Evolutionary conservation across 1,140 invertebrate genomes (phyloP), one percentile per base, ranked within the genome.

Genomic region (Nylanderia fulva): DNA sequence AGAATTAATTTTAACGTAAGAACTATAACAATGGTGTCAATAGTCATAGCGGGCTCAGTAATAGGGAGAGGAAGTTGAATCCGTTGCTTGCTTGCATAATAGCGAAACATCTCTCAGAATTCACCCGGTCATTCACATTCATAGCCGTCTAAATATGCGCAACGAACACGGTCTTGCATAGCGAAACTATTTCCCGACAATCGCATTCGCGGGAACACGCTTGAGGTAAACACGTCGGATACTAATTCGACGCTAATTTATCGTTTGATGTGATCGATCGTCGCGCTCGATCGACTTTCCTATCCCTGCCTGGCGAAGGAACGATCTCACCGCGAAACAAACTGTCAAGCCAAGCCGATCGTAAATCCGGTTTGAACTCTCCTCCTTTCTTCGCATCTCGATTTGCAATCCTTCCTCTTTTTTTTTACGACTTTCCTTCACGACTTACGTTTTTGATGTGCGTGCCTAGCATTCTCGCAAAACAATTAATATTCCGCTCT

Each of bases 191-290:
- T 58, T 33, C 64, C 52, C 52, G 66, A 60, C 77, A 72, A 64
- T 72, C 36, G 21, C 77, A 72, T 42, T 82, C 66, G 13, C 36
- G 7, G n/a, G 52, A 68, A 45, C n/a, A 71, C 11, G 48, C 13
- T 13, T n/a, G 36, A 58, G 29, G 54, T 60, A 56, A 85, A 27
- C 58, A 54, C 15, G 58, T 83, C 77, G 72, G 90, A 88, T 86
- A 89, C 88, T 91, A 93, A 90, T 86, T 88, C 85, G 72, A 88
- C 69, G 88, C 84, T 93, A 93, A 93, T 93, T 93, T 92, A 92
- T 92, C 80, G 92, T 88, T 87, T 76, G 79, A 69, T 77, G 56
- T 80, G 88, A 86, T 86, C 89, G 84, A 92, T 89, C 88, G 90
- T 86, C 39, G 33, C 36, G 42, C 68, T 80, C 82, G 60, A 79